phyloP scores from a whole-genome alignment of 1,140 invertebrate species.

The Leptinotarsa lineolata region DNA sequence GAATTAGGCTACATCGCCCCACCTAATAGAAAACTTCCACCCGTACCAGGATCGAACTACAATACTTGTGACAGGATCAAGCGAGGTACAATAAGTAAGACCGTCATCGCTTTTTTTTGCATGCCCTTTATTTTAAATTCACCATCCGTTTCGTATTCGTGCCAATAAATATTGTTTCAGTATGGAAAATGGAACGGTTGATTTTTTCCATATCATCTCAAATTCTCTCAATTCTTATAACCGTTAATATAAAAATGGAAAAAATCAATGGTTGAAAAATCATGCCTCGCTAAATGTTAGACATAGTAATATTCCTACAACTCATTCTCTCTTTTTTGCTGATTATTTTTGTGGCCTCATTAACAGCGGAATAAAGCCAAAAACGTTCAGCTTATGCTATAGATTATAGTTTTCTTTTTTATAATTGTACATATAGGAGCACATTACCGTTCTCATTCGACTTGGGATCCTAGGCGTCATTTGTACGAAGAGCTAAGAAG shows the following conservation, averaged over 20 bases:
- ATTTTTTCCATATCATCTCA: background rate
- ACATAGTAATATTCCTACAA: background rate
- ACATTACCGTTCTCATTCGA: conserved; percentile 69
- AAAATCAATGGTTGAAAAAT: background rate
- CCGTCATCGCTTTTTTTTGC: conserved; percentile 50
- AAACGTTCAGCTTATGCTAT: conserved; percentile 9
- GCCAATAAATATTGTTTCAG: background rate
- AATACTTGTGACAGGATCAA: conserved; percentile 92
- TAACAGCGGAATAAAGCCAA: conserved; percentile 20
- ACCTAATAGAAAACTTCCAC: conserved; percentile 87
- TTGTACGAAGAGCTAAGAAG: conserved; percentile 83
- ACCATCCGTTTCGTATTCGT: conserved; percentile 4
- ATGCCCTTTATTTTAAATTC: conserved; percentile 38
- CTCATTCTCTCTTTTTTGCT: conserved; percentile 15
- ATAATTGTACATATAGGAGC: conserved; percentile 51
- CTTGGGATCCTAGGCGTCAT: conserved; percentile 84
- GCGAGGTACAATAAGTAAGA: conserved; percentile 88
- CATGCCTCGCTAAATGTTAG: conserved; percentile 25
- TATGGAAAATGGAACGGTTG: background rate
- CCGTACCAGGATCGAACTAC: conserved; percentile 89
- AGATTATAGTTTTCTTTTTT: conserved; percentile 40
- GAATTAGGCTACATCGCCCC: conserved; percentile 91
- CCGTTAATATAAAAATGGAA: no score
- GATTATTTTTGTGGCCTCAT: conserved; percentile 13
- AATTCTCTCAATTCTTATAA: background rate